phyloP scores from a whole-genome alignment of 2,888 invertebrate genomes.

The Uropetala carovei region DNA sequence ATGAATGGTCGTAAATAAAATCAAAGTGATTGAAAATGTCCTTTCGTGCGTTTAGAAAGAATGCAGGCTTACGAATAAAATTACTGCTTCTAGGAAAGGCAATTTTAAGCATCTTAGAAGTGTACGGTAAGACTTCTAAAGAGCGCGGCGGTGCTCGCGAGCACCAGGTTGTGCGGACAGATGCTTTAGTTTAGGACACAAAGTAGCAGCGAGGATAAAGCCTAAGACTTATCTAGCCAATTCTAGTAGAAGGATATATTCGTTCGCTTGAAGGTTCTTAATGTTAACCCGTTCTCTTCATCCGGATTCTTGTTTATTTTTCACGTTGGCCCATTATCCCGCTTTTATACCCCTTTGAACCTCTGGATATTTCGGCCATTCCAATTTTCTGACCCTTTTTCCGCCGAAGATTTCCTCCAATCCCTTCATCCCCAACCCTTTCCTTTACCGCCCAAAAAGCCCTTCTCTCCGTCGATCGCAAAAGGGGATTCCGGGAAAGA shows the following conservation, averaged over 20 bases:
- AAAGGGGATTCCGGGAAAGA: not conserved
- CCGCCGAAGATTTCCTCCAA: not conserved
- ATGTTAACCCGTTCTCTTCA: not conserved
- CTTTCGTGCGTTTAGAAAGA: too few species aligned
- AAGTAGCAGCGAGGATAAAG: too few species aligned
- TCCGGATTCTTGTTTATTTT: not conserved
- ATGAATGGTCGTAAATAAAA: too few species aligned
- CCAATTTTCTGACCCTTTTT: not conserved
- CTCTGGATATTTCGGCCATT: not conserved
- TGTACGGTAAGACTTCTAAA: too few species aligned
- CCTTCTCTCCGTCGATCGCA: not conserved
- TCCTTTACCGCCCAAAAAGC: not conserved
- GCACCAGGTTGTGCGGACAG: too few species aligned
- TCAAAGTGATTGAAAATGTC: too few species aligned
- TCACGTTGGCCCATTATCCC: not conserved
- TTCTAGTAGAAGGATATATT: not conserved
- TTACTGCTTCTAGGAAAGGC: too few species aligned
- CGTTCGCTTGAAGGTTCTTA: not conserved
- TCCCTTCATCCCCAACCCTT: not conserved
- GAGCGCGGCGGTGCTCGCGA: too few species aligned
- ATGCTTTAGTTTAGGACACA: too few species aligned
- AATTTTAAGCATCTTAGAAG: too few species aligned
- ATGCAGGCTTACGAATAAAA: too few species aligned
- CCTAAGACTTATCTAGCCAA: too few species aligned
- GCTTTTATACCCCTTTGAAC: not conserved